Conservation (phyloP, 2,113 vertebrate species). For the Mormyrus lacerda region DNA sequence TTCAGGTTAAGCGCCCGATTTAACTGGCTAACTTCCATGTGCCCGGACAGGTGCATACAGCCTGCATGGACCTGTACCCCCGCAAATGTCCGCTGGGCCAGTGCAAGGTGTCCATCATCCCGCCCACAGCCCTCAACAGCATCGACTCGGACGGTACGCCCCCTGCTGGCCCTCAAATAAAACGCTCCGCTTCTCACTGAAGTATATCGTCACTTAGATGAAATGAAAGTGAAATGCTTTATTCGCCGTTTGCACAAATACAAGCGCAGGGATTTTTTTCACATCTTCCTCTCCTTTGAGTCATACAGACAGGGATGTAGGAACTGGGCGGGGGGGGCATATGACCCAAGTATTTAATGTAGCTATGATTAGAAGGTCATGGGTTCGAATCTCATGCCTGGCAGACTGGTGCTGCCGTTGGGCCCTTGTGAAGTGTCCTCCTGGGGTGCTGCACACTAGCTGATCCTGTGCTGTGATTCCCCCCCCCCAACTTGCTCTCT, state of each 20-base stretch:
- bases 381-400: not conserved
- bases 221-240: not conserved
- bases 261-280: not conserved
- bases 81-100: slow-evolving; percentile 92
- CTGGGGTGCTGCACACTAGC: not conserved
- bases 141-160: slow-evolving; percentile 96
- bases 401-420: not conserved
- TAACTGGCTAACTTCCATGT: slow-evolving; percentile 24
- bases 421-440: not conserved
- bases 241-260: not conserved
- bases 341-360: not conserved
- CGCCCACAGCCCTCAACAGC: slow-evolving; percentile 95
- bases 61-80: slow-evolving; percentile 89
- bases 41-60: slow-evolving; percentile 82
- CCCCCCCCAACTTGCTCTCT: not conserved
- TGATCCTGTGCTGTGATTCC: not conserved
- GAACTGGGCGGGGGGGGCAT: not conserved
- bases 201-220: not conserved
- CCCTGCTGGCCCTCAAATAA: not conserved
- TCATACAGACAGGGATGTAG: not conserved
- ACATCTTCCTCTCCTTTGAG: not conserved
- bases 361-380: not conserved
- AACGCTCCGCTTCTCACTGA: not conserved
- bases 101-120: slow-evolving; percentile 97
- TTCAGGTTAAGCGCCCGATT: not conserved